Conservation (phyloP, 2,113 vertebrate species). For the Semicossyphus pulcher region DNA sequence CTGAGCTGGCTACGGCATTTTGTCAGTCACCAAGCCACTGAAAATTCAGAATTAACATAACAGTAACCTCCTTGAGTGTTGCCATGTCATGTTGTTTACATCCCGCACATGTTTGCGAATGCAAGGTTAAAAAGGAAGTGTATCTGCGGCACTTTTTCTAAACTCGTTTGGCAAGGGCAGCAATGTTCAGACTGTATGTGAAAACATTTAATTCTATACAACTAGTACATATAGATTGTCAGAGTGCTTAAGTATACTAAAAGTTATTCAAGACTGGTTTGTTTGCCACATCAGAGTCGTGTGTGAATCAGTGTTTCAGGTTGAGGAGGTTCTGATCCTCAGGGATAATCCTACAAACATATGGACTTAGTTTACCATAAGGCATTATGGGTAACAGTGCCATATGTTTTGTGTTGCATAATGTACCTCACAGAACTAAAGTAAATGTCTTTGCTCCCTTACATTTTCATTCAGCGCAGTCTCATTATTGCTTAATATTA, state of each 20-base stretch:
- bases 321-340: neutral
- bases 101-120: no score
- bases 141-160: no score
- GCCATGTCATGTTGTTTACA: no score
- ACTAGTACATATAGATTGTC: no score
- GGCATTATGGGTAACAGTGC: neutral
- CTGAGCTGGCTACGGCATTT: no score
- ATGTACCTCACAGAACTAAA: neutral
- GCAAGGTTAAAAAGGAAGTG: no score
- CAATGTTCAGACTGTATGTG: no score
- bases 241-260: neutral
- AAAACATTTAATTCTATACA: no score
- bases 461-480: neutral
- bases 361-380: slow-evolving; percentile 6
- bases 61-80: no score
- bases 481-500: neutral
- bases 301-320: neutral
- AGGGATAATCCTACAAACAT: neutral
- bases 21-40: no score
- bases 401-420: slow-evolving; percentile 14
- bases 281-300: neutral
- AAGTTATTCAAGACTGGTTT: neutral
- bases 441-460: neutral
- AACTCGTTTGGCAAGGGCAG: no score
- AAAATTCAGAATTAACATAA: no score